Percentiles rank a stretch among this genome's conserved stretches.
Evolutionary conservation across 2,888 invertebrate species (phyloP).

Genomic region (Drosophila kuntzei): DNA sequence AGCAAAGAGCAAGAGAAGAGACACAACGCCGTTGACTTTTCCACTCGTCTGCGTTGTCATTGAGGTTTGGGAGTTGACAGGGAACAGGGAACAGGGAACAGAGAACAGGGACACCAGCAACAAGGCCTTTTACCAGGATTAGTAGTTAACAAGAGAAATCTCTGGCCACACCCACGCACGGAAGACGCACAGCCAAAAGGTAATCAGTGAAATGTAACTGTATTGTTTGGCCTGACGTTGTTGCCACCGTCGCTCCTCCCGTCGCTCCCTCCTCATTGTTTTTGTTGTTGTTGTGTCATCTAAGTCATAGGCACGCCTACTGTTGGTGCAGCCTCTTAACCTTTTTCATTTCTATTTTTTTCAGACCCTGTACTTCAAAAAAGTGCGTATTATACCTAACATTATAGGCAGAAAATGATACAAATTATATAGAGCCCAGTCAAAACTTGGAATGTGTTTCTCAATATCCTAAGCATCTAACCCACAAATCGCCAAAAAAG

Average conservation of each 20-base stretch:
- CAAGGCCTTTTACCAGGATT: constrained; percentile 82
- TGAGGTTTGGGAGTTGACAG: constrained; percentile 3
- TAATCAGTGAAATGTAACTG: constrained; percentile 82
- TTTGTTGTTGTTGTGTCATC: constrained; percentile 58
- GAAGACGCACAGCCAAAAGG: constrained; percentile 70
- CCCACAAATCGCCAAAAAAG: no score
- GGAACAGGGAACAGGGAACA: background rate
- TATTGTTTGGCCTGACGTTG: constrained; percentile 69
- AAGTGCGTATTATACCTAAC: no score
- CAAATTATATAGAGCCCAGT: no score
- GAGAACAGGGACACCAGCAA: constrained; percentile 30
- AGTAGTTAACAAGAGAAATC: constrained; percentile 81
- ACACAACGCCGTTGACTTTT: constrained; percentile 73
- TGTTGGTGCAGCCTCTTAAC: constrained; percentile 66
- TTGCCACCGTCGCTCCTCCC: constrained; percentile 22
- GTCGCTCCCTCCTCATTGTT: constrained; percentile 13
- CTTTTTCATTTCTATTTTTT: constrained; percentile 46
- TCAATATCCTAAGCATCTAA: no score
- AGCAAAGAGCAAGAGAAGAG: constrained; percentile 26
- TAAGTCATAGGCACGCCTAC: constrained; percentile 59
- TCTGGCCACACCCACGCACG: constrained; percentile 68
- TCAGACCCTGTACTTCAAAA: background rate
- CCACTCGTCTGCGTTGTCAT: constrained; percentile 70
- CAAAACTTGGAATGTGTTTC: no score
- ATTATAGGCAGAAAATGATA: no score